A percentile compares a stretch with the other conserved stretches of the same genome.
Conservation (phyloP, 2,797 vertebrate genomes). For the Aeoliscus strigatus region DNA sequence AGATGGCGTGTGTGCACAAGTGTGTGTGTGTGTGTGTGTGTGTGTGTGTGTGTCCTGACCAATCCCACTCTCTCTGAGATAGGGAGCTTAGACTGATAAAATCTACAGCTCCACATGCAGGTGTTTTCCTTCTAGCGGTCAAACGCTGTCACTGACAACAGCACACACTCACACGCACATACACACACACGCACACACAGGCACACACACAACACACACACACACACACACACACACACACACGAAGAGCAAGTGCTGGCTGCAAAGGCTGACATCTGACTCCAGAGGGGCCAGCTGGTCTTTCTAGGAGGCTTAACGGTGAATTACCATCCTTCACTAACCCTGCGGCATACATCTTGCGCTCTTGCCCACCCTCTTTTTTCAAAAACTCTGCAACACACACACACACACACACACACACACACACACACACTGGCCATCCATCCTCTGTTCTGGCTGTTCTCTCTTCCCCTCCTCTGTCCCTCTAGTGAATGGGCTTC, state of each 20-base stretch:
- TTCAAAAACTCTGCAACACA: slow-evolving; percentile 51
- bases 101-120: slow-evolving; percentile 75
- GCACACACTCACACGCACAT: slow-evolving; percentile 13
- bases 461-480: slow-evolving; percentile 35
- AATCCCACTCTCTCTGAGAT: slow-evolving; percentile 66
- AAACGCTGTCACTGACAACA: slow-evolving; percentile 62
- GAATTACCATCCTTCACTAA: slow-evolving; percentile 77
- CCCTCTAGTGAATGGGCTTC: slow-evolving; percentile 55
- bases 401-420: too few species aligned
- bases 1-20: slow-evolving; percentile 69
- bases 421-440: slow-evolving; percentile 32
- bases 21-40: slow-evolving; percentile 26
- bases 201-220: slow-evolving; percentile 19
- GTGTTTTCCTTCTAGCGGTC: slow-evolving; percentile 76
- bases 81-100: slow-evolving; percentile 74
- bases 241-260: slow-evolving; percentile 56
- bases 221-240: slow-evolving; percentile 19
- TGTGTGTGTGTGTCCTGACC: slow-evolving; percentile 42
- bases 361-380: slow-evolving; percentile 38
- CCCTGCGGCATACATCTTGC: slow-evolving; percentile 67
- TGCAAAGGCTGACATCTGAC: slow-evolving; percentile 72
- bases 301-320: slow-evolving; percentile 77
- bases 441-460: slow-evolving; percentile 50
- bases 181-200: slow-evolving; percentile 19
- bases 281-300: slow-evolving; percentile 76